Percentiles rank a stretch among this genome's conserved stretches.
These are phyloP conservation scores for Nasonia vitripennis DNA, from an alignment of 1,140 invertebrate species.

Conservation along the genomic window DNA sequence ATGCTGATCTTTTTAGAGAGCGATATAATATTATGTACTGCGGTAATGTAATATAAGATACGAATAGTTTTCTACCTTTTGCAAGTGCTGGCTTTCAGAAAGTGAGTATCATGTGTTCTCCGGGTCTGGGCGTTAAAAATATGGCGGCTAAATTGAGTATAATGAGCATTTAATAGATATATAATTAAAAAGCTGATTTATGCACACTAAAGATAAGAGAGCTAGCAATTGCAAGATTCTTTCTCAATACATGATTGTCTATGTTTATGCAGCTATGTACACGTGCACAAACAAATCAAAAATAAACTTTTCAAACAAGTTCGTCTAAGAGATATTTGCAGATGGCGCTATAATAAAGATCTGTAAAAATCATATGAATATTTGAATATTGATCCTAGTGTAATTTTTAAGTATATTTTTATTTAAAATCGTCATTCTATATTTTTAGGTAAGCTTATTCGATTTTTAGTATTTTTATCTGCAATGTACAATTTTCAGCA, in stretches of 20 bases:
- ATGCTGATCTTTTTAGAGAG: slow-evolving; percentile 5
- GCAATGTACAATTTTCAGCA: too few relatives aligned
- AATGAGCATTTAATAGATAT: not conserved
- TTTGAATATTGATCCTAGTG: too few relatives aligned
- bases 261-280: not conserved
- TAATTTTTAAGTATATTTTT: too few relatives aligned
- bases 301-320: slow-evolving; percentile 1
- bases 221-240: not conserved
- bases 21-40: not conserved
- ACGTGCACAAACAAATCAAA: not conserved
- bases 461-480: too few relatives aligned
- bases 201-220: not conserved
- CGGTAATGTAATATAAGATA: not conserved
- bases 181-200: not conserved
- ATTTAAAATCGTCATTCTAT: too few relatives aligned
- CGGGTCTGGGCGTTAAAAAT: too few relatives aligned
- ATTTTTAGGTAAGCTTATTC: too few relatives aligned
- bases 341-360: too few relatives aligned
- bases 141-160: too few relatives aligned
- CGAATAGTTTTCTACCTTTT: not conserved
- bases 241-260: not conserved
- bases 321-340: not conserved
- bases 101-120: not conserved
- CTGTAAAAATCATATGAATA: too few relatives aligned
- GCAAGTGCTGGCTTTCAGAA: not conserved